Base-by-base conservation (phyloP, 2,888 invertebrate species). In the Vanessa cardui region DNA sequence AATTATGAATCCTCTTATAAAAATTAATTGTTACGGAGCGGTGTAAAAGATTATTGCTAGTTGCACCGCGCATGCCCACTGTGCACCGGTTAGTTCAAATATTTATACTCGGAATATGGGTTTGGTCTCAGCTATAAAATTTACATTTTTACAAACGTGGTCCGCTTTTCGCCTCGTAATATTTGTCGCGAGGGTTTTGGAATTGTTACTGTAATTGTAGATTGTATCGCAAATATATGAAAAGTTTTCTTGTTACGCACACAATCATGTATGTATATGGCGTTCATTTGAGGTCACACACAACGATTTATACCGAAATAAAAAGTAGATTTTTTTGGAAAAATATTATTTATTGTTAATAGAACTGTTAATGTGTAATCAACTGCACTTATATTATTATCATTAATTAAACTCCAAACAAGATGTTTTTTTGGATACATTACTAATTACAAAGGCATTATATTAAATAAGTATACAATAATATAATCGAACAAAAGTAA, bases 111-210 rank as follows among this genome's bases (percentile, higher is more conserved):
- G 75, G 73, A 74, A 77, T 59, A 58, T n/a, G 65, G 50, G 60
- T 74, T 76, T 72, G 77, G 76, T 78, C 71, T 75, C 77, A 80
- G 85, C 87, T 84, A 88, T 90, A 90, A 88, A 89, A 90, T 90
- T 89, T 89, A 87, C 89, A 90, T 90, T 90, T 89, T 88, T 85
- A 88, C 88, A 86, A 85, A 87, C 85, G 78, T 77, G 72, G 71
- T 73, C 67, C 67, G 50, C 69, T 64, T 68, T 62, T 64, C 66
- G 62, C 72, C 61, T 60, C 59, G 66, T 72, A 68, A 70, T 68
- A 68, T 78, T 74, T 74, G 76, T 74, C 54, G 73, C 73, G 69
- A 70, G 72, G 73, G 73, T 76, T 49, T 52, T 54, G 69, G 16
- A 63, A 69, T 71, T 68, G 70, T 68, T 64, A 66, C 58, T 61